Percentiles rank a stretch among this genome's conserved stretches.
These are phyloP conservation scores for Neostethus bicornis DNA, from an alignment of 2,797 vertebrate species.

Conservation along the genomic window DNA sequence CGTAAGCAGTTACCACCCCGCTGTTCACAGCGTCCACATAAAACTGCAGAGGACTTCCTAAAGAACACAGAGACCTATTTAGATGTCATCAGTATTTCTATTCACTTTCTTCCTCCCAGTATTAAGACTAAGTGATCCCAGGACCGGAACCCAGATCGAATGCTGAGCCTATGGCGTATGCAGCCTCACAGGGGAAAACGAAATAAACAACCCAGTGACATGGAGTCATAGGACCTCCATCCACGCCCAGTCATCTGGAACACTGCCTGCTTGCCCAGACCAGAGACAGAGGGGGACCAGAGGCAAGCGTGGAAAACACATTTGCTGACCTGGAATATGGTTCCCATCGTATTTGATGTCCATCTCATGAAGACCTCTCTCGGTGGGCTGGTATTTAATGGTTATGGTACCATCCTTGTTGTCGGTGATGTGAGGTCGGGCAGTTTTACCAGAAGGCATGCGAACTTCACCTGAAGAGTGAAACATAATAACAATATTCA, in stretches of 20 bases:
- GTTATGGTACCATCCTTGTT: constrained; percentile 96
- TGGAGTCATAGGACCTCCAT: no score
- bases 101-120: no score
- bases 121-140: no score
- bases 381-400: constrained; percentile 90
- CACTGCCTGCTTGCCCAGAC: no score
- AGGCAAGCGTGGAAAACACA: no score
- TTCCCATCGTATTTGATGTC: constrained; percentile 97
- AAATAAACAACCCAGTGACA: no score
- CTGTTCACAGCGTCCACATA: constrained; percentile 92
- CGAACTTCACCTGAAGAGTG: constrained; percentile 87
- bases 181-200: no score
- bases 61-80: neutral
- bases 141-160: no score
- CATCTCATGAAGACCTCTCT: constrained; percentile 96
- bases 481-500: constrained; percentile 29
- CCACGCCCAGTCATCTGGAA: no score
- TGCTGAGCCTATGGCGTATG: no score
- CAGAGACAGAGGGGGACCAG: no score
- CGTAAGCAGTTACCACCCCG: constrained; percentile 92
- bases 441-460: constrained; percentile 95
- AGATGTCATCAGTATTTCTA: neutral
- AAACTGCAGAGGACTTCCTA: constrained; percentile 96
- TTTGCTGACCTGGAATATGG: constrained; percentile 90
- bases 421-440: constrained; percentile 90